Base-by-base conservation (phyloP, 2,113 vertebrate species). In the Lycaon pictus region DNA sequence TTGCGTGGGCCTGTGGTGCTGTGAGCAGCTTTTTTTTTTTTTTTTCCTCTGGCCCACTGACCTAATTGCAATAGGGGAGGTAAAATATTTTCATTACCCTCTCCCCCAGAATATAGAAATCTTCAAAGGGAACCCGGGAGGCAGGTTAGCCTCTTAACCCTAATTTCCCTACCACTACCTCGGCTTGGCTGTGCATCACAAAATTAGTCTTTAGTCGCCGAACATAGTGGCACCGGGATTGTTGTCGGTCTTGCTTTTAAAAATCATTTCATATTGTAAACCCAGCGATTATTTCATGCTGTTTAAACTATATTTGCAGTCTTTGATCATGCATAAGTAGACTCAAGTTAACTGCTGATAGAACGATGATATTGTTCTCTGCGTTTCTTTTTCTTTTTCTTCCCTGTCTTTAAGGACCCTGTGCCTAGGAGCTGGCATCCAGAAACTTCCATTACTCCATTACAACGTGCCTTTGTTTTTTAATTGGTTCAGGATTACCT, bases 261-360 rank as follows among this genome's bases (percentile, higher is more conserved):
- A 98, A 98, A 98, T 98, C 98, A 98, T 98, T 98, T 98, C 96
- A 84, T 87, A 0, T 98, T 96, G 97, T 98, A 98, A 98, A 99
- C 98, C 98, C 93, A 84, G 98, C 6, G 96, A 99, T 99, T 99
- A 99, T 98, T 98, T 98, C 99, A 98, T 97, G 98, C 98, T 99
- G 99, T 97, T 99, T 98, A 99, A 98, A 98, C 98, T 98, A 60
- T 98, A 98, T 99, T 99, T 98, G 98, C 93, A 95, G 98, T 98
- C 98, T 99, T 99, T 99, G 98, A 99, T 99, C 98, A 96, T 96
- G 98, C 93, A 94, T 98, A 99, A 99, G 98, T 97, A 98, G 98
- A 97, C 97, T 97, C 97, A 97, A 97, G 98, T 97, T 98, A 98
- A 98, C 98, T 87, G 98, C 98, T 97, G 98, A 98, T 98, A 97